Conservation (phyloP, 2,797 vertebrate species). For the Ctenopoma multispine region DNA sequence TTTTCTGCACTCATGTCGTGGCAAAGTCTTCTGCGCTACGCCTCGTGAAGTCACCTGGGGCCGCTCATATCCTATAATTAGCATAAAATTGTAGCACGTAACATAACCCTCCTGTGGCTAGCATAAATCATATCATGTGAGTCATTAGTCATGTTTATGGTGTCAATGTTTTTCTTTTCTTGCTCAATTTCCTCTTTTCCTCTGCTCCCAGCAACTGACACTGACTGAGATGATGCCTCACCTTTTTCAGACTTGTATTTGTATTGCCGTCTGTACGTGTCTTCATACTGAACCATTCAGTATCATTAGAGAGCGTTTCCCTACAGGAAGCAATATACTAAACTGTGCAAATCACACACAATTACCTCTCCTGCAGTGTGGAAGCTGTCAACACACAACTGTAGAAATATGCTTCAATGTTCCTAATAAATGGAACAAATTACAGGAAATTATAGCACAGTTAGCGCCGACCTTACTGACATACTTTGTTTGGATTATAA, state of each 20-base stretch:
- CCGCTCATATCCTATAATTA: slow-evolving; percentile 54
- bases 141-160: slow-evolving; percentile 61
- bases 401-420: slow-evolving; percentile 3
- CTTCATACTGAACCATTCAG: not conserved
- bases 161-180: slow-evolving; percentile 41
- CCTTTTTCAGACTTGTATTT: slow-evolving; percentile 7
- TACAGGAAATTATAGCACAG: slow-evolving; percentile 17
- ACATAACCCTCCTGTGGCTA: slow-evolving; percentile 56
- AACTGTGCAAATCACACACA: slow-evolving; percentile 35
- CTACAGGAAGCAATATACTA: slow-evolving; percentile 14
- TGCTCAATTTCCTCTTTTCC: slow-evolving; percentile 33
- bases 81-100: slow-evolving; percentile 64
- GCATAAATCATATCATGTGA: slow-evolving; percentile 55
- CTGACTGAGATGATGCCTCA: slow-evolving; percentile 11
- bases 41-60: slow-evolving; percentile 49
- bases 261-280: not conserved
- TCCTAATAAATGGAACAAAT: slow-evolving; percentile 24
- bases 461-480: not conserved
- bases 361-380: slow-evolving; percentile 7
- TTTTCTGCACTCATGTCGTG: slow-evolving; percentile 8
- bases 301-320: slow-evolving; percentile 13
- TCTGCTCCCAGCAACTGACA: slow-evolving; percentile 25
- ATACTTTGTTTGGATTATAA: slow-evolving; percentile 12
- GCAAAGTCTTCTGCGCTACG: slow-evolving; percentile 39
- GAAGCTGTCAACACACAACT: slow-evolving; percentile 2